Base-by-base conservation (phyloP, 2,113 vertebrate genomes). In the Columba livia region DNA sequence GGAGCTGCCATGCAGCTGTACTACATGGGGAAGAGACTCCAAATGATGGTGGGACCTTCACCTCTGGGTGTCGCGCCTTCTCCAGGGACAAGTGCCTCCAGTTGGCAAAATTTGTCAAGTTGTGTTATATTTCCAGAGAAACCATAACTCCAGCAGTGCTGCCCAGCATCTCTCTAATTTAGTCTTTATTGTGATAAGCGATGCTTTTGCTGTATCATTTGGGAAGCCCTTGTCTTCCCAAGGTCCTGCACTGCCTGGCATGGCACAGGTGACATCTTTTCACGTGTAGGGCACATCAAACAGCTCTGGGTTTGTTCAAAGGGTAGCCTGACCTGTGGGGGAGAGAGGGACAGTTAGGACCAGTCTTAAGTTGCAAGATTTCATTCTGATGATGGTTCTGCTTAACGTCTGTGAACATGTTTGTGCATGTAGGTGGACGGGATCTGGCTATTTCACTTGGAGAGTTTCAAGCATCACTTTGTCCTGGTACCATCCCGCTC, bases 181-280 rank as follows among this genome's bases (percentile, higher is more conserved):
- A 9, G 85, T 13, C 80, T 12, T 1, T 26, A 6, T 2, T 24
- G 65, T 17, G 85, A 9, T 14, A 13, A 18, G 60, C 1, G 50
- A 36, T 44, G 36, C 62, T 77, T 73, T 1, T 88, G 91, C 89
- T 91, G 82, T 17, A 81, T 78, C 94, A 58, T 19, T 61, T 79
- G 91, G 80, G 87, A 31, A 53, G 61, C 12, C 3, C 36, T 67
- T 6, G 18, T 29, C n/a, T 17, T 24, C 7, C 2, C n/a, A 17
- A 1, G 0, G 32, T 51, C 11, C 2, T 3, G 20, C 0, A 0
- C 77, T 78, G 71, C 56, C 44, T 2, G 29, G 6, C 4, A 32
- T 26, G 84, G 31, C 42, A 38, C 20, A 6, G 70, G 4, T 11
- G 23, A 67, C 1, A 0, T 1, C 29, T 19, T 28, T n/a, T 36